phyloP scores from a whole-genome alignment of 2,113 vertebrate genomes.

The Pyrgilauda ruficollis region DNA sequence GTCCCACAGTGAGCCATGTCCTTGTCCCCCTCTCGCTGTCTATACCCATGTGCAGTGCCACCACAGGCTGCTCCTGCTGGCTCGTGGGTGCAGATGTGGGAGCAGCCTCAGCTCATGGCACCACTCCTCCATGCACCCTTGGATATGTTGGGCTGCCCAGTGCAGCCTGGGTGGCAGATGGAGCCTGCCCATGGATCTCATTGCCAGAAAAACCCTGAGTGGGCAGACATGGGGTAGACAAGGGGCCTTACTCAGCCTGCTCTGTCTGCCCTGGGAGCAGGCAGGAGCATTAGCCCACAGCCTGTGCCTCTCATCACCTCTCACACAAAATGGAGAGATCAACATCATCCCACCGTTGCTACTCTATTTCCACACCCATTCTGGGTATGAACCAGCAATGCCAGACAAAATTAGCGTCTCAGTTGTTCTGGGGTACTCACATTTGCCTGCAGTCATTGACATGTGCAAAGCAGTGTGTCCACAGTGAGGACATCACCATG shows the following conservation, averaged over 20 bases:
- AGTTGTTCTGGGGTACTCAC: not conserved
- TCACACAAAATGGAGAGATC: not conserved
- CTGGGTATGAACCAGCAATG: not conserved
- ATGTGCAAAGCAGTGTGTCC: not conserved
- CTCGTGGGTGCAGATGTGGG: not conserved
- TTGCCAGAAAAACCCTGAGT: not conserved
- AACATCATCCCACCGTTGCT: not conserved
- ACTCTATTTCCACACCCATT: not conserved
- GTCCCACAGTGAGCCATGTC: not conserved
- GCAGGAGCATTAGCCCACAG: not conserved
- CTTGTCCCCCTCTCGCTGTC: not conserved
- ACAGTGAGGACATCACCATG: not conserved
- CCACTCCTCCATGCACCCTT: rapidly evolving
- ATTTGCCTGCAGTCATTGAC: not conserved
- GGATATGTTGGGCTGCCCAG: rapidly evolving
- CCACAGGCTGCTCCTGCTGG: not conserved
- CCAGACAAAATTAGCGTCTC: not conserved
- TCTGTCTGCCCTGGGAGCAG: not conserved
- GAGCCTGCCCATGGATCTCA: not conserved
- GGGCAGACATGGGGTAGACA: not conserved
- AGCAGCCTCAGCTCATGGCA: not conserved
- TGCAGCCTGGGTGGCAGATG: rapidly evolving
- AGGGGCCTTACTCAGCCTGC: not conserved
- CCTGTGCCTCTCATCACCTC: not conserved
- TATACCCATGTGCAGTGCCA: rapidly evolving